Percentiles rank a stretch among this genome's conserved stretches.
phyloP scores from a whole-genome alignment of 2,888 invertebrate genomes.

The Andrena camellia region DNA sequence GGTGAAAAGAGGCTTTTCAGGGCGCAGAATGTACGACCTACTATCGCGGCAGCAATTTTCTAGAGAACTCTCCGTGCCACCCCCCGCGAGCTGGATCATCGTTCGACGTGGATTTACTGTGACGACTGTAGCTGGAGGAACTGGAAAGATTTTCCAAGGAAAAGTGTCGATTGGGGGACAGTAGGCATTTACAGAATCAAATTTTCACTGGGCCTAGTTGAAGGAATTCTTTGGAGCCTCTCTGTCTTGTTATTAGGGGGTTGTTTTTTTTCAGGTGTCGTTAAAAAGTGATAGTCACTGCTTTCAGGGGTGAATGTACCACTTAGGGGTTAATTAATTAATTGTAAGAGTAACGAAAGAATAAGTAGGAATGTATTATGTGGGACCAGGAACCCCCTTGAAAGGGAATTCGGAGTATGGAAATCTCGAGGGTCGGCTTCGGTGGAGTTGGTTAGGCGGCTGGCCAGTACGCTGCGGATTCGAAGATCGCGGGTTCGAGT shows the following conservation, averaged over 20 bases:
- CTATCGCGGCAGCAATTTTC: conserved; percentile 15
- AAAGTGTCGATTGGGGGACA: not conserved
- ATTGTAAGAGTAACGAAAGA: too few species aligned
- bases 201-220: not conserved
- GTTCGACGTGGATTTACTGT: not conserved
- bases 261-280: too few species aligned
- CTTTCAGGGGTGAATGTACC: too few species aligned
- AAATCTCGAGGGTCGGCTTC: too few species aligned
- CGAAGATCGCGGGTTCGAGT: too few species aligned
- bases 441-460: too few species aligned
- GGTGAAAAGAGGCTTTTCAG: conserved; percentile 14
- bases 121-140: not conserved
- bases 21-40: conserved; percentile 14
- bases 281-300: too few species aligned
- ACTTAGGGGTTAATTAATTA: too few species aligned
- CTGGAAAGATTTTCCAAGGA: not conserved
- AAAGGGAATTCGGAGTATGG: too few species aligned
- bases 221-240: not conserved
- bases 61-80: not conserved
- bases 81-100: not conserved
- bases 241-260: not conserved
- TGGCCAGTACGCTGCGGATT: too few species aligned
- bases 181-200: not conserved
- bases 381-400: too few species aligned
- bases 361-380: too few species aligned